Evolutionary conservation across 2,113 vertebrate species (phyloP), one percentile per base, ranked within the genome.

Genomic region (Chloebia gouldiae): DNA sequence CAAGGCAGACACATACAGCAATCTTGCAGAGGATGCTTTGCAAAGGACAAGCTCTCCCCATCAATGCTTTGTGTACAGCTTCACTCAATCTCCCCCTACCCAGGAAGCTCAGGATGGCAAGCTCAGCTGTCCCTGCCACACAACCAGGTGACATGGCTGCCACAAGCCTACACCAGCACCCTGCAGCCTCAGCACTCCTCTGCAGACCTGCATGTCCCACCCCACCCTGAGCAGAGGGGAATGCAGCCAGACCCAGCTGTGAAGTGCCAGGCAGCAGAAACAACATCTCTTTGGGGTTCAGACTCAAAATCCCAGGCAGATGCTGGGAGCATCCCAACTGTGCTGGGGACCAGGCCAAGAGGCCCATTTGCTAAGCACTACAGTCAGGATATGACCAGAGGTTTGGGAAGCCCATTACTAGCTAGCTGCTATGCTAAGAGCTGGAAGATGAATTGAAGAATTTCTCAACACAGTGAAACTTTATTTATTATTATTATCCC

Each of bases 71-170:
- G 44, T n/a, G 28, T 15, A 50, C 54, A 91, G 64, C 56, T 66
- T 57, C 50, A 66, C 18, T 65, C 0, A 0, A 63, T 21, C 12
- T 59, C 11, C 17, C 25, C 8, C 25, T 53, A 15, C 9, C 15
- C 3, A 1, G 15, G 47, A 76, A 39, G 54, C 28, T 77, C 4
- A 2, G 60, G 51, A 37, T 27, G 47, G 30, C 10, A 3, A 3
- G 49, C 53, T 76, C 63, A 80, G 42, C 25, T 60, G 44, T 25
- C 45, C 40, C 49, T 56, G 53, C 16, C 76, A 42, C 7, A 7
- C 14, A 17, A 35, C 47, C 54, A 40, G 27, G 24, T 57, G 35
- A 65, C n/a, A 37, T 2, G 42, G 28, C 35, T 68, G 44, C 71
- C 5, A 14, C 63, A 54, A 59, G 68, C 47, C 57, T 24, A 61